phyloP scores from a whole-genome alignment of 2,113 vertebrate genomes.

The Amphiprion percula region DNA sequence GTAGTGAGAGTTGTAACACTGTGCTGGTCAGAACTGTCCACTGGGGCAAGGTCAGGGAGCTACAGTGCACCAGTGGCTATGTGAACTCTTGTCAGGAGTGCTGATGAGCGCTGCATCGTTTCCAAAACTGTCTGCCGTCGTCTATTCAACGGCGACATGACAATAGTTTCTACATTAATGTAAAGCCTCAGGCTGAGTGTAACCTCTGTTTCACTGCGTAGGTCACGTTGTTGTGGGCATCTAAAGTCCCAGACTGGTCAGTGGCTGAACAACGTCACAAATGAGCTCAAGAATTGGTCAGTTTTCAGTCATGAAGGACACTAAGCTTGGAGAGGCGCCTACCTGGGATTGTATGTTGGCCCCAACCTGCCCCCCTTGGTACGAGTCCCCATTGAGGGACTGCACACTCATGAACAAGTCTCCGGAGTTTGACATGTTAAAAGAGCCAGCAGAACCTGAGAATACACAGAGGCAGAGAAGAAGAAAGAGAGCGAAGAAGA shows the following conservation, averaged over 20 bases:
- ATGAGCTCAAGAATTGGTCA: constrained; percentile 24
- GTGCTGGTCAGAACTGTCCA: constrained; percentile 69
- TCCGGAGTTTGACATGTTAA: constrained; percentile 99
- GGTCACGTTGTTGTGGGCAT: constrained; percentile 59
- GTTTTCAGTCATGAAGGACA: constrained; percentile 7
- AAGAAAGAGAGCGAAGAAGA: constrained; percentile 50
- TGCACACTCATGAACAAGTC: constrained; percentile 99
- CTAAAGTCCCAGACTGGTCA: constrained; percentile 37
- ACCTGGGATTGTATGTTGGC: constrained; percentile 99
- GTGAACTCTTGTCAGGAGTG: constrained; percentile 73
- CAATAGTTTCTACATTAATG: constrained; percentile 72
- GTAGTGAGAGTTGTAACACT: constrained; percentile 70
- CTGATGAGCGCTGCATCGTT: constrained; percentile 81
- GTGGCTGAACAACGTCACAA: constrained; percentile 23
- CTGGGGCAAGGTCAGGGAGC: constrained; percentile 80
- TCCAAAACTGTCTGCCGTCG: constrained; percentile 83
- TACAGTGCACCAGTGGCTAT: constrained; percentile 74
- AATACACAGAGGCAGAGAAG: constrained; percentile 84
- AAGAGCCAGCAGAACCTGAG: constrained; percentile 99
- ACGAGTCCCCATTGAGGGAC: constrained; percentile 99
- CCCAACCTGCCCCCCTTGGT: constrained; percentile 99
- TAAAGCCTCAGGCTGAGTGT: constrained; percentile 63
- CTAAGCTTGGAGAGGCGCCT: constrained; percentile 85
- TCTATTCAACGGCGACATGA: constrained; percentile 77
- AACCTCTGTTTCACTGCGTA: constrained; percentile 69